Evolutionary conservation across 2,797 vertebrate genomes (phyloP).

Genomic region (Aselliscus stoliczkanus): DNA sequence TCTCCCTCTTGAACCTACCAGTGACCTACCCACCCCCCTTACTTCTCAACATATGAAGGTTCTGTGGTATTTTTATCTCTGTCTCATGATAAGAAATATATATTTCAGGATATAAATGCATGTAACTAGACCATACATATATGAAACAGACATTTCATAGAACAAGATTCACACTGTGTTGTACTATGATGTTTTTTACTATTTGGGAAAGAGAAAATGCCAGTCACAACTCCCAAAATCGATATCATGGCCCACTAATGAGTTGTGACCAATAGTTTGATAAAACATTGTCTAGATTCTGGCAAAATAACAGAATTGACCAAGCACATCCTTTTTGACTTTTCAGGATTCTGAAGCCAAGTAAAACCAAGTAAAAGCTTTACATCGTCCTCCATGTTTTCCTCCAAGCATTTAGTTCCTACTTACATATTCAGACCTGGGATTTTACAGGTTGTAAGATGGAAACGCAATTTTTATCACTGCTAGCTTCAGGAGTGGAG

Average conservation of each 20-base stretch:
- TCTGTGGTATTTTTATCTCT: constrained; percentile 2
- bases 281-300: not conserved
- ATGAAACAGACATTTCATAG: not conserved
- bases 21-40: accelerated
- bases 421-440: not conserved
- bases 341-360: constrained; percentile 8
- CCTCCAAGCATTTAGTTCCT: not conserved
- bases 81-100: not conserved
- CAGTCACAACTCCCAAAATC: not conserved
- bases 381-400: not conserved
- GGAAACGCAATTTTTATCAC: not conserved
- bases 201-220: not conserved
- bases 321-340: not conserved
- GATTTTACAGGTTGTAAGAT: not conserved
- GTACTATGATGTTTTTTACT: not conserved
- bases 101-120: not conserved
- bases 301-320: not conserved
- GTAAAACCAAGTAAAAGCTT: not conserved
- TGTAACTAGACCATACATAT: not conserved
- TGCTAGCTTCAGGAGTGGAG: not conserved
- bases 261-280: not conserved
- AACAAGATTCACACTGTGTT: not conserved
- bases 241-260: not conserved
- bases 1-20: not conserved
- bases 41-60: not conserved